Conservation (phyloP, 2,797 vertebrate species). For the Pipistrellus nathusii region DNA sequence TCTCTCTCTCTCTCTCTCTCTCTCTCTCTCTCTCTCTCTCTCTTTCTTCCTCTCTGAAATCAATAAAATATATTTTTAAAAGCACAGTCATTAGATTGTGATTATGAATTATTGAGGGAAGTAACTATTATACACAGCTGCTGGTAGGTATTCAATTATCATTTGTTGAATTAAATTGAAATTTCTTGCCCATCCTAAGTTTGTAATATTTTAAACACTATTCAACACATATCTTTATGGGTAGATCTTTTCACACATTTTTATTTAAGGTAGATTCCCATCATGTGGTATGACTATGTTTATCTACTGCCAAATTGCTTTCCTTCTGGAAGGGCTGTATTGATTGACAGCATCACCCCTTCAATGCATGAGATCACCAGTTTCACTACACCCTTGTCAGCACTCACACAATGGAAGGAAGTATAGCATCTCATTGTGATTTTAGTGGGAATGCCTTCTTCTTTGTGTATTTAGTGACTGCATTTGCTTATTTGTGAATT, state of each 20-base stretch:
- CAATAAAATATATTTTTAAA: neutral
- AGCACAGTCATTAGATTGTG: neutral
- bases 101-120: slow-evolving; percentile 19
- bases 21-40: too few relatives aligned
- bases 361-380: neutral
- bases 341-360: neutral
- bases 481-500: neutral
- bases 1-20: too few relatives aligned
- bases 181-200: slow-evolving; percentile 13
- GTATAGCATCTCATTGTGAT: neutral
- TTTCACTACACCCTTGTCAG: neutral
- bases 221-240: slow-evolving; percentile 15
- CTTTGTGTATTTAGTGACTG: neutral
- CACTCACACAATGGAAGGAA: neutral
- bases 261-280: slow-evolving; percentile 49
- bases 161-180: neutral
- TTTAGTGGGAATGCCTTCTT: neutral
- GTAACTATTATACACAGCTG: neutral
- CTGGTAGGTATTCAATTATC: neutral
- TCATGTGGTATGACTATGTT: neutral
- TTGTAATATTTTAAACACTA: slow-evolving; percentile 16
- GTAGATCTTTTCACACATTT: slow-evolving; percentile 16
- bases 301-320: neutral
- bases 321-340: neutral
- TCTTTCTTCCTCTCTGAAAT: too few relatives aligned